A percentile compares a stretch with the other conserved stretches of the same genome.
These are phyloP conservation scores for Drosophila erecta DNA, from an alignment of 1,140 invertebrate genomes.

Conservation along the genomic window DNA sequence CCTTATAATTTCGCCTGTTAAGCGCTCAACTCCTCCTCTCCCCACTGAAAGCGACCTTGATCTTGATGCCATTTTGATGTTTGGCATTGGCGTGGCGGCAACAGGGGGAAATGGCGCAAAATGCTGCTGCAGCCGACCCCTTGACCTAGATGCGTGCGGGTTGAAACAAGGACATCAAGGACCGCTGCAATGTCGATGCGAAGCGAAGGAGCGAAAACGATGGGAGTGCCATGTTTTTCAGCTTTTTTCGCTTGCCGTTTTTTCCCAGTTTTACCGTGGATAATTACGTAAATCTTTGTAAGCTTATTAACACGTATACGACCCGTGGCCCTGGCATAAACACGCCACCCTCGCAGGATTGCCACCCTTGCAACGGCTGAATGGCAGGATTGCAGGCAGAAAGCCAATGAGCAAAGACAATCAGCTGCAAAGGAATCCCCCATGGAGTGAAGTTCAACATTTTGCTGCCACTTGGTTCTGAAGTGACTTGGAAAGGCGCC, in stretches of 20 bases:
- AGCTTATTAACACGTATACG: conserved; percentile 51
- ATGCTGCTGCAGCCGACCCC: conserved; percentile 46
- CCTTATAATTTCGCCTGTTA: conserved; percentile 33
- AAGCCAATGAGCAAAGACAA: background rate
- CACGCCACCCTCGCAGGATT: background rate
- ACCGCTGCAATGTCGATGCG: background rate
- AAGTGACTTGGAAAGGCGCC: conserved; percentile 1
- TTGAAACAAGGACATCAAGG: conserved; percentile 9
- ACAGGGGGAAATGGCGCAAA: conserved; percentile 6
- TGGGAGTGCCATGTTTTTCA: conserved; percentile 11
- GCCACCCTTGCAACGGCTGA: too few species aligned
- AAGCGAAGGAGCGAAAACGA: background rate
- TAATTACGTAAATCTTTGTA: conserved; percentile 75
- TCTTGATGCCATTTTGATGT: conserved; percentile 75
- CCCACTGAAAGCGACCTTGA: conserved; percentile 48
- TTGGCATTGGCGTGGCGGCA: conserved; percentile 38
- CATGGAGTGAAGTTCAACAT: conserved; percentile 13
- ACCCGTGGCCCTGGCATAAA: background rate
- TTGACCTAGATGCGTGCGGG: conserved; percentile 65
- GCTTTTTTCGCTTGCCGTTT: conserved; percentile 25
- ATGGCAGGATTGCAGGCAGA: background rate
- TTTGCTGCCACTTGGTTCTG: conserved; percentile 20
- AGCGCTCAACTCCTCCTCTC: conserved; percentile 27
- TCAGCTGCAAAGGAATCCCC: background rate
- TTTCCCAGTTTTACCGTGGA: conserved; percentile 43